phyloP scores from a whole-genome alignment of 30 jellyfish, hydroid and myxozoan species.

The Clytia hemisphaerica region DNA sequence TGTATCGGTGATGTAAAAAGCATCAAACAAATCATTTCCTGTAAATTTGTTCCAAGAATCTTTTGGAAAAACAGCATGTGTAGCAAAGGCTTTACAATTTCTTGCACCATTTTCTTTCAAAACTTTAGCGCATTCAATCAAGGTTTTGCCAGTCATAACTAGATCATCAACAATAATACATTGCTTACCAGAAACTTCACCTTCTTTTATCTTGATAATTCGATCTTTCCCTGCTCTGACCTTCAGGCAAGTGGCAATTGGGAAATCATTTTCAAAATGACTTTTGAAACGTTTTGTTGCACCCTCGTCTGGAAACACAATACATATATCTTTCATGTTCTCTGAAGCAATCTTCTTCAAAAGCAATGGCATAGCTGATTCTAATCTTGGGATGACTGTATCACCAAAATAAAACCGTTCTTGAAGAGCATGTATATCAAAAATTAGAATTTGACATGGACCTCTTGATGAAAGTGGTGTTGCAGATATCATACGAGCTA shows the following conservation, averaged over 20 bases:
- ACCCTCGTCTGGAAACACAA: conserved; percentile 95
- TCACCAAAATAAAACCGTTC: conserved; percentile 91
- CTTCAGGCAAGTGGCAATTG: conserved; percentile 63
- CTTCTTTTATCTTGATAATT: conserved; percentile 78
- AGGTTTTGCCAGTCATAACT: conserved; percentile 94
- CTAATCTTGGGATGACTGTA: conserved; percentile 83
- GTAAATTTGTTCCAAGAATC: conserved; percentile 83
- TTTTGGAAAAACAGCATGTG: conserved; percentile 92
- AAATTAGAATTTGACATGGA: conserved; percentile 85
- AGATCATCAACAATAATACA: conserved; percentile 90
- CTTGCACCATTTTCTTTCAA: conserved; percentile 69
- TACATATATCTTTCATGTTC: conserved; percentile 28
- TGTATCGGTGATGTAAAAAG: conserved; percentile 84
- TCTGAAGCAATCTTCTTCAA: conserved; percentile 32
- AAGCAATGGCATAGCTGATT: conserved; percentile 79
- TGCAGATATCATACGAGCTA: conserved; percentile 81
- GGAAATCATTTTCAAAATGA: conserved; percentile 48
- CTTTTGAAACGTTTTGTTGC: conserved; percentile 74
- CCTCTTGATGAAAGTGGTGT: conserved; percentile 83
- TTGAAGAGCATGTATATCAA: conserved; percentile 91
- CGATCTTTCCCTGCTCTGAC: conserved; percentile 62
- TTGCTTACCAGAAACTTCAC: conserved; percentile 42
- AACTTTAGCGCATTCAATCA: conserved; percentile 87
- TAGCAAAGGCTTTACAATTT: conserved; percentile 68
- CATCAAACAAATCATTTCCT: conserved; percentile 46